A percentile compares a stretch with the other conserved stretches of the same genome.
Evolutionary conservation across 2,888 invertebrate genomes (phyloP).

Genomic region (Chironomus tentans): DNA sequence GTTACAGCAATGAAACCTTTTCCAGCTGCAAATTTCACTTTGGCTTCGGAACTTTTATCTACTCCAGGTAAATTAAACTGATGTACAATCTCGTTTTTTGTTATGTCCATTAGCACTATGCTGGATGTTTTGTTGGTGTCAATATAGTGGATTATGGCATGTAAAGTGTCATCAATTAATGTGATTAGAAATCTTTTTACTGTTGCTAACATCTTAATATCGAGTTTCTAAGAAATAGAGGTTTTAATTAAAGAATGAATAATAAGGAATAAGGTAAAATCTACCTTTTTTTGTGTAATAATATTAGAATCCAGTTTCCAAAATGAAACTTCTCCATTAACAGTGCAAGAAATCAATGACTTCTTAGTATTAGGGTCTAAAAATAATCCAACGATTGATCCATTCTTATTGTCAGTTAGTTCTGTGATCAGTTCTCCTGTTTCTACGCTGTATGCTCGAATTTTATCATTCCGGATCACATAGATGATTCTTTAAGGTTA

Average conservation of each 20-base stretch:
- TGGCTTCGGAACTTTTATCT: neutral
- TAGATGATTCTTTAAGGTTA: constrained; percentile 49
- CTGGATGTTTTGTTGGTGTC: constrained; percentile 26
- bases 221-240: constrained; percentile 30
- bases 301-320: constrained; percentile 55
- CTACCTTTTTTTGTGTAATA: constrained; percentile 43
- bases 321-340: constrained; percentile 46
- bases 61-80: neutral
- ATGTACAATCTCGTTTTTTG: constrained; percentile 11
- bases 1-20: constrained; percentile 33
- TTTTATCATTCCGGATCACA: constrained; percentile 46
- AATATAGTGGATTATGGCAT: constrained; percentile 32
- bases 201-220: neutral
- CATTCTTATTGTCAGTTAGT: constrained; percentile 46
- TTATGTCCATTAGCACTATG: constrained; percentile 31
- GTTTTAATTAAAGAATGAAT: neutral
- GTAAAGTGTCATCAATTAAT: constrained; percentile 29
- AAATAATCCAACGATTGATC: constrained; percentile 46
- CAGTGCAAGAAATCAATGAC: constrained; percentile 48
- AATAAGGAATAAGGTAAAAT: constrained; percentile 28
- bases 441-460: constrained; percentile 54
- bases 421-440: constrained; percentile 55
- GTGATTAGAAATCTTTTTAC: constrained; percentile 14
- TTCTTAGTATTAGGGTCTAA: constrained; percentile 42
- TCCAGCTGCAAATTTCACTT: constrained; percentile 6